phyloP scores from a whole-genome alignment of 2,888 invertebrate species.

The Agonum fuliginosum region DNA sequence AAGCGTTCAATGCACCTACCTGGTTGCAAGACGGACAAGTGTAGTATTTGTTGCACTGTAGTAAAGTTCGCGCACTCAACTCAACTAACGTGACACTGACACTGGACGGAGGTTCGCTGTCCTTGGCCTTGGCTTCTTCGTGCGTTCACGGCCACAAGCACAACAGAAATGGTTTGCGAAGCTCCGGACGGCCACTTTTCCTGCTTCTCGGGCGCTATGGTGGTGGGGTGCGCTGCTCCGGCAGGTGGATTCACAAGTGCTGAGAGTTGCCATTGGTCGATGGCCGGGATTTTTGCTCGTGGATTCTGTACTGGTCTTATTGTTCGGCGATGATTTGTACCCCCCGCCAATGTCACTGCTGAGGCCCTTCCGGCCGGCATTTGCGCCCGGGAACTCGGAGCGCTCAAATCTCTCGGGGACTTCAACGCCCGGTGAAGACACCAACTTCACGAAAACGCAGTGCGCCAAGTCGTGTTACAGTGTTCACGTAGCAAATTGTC shows the following conservation, averaged over 20 bases:
- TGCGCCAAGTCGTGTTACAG: too few relatives aligned
- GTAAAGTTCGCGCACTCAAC: slow-evolving; percentile 33
- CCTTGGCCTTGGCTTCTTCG: slow-evolving; percentile 69
- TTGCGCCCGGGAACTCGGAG: slow-evolving; percentile 1
- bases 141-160: slow-evolving; percentile 72
- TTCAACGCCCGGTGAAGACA: background rate
- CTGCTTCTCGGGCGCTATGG: slow-evolving; percentile 67
- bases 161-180: slow-evolving; percentile 72
- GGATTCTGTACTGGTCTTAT: slow-evolving; percentile 46
- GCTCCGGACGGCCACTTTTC: slow-evolving; percentile 72
- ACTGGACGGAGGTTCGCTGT: slow-evolving; percentile 66
- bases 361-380: slow-evolving; percentile 30
- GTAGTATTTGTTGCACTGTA: background rate
- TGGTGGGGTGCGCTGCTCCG: slow-evolving; percentile 69
- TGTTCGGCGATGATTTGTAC: slow-evolving; percentile 59
- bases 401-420: slow-evolving; percentile 34
- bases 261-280: slow-evolving; percentile 47
- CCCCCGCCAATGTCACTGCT: slow-evolving; percentile 40
- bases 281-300: slow-evolving; percentile 41
- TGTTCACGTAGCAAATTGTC: too few relatives aligned
- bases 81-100: slow-evolving; percentile 68
- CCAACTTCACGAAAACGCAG: slow-evolving; percentile 22
- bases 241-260: slow-evolving; percentile 68
- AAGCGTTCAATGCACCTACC: too few relatives aligned
- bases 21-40: background rate